Evolutionary conservation across 2,113 vertebrate genomes (phyloP), one percentile per base, ranked within the genome.

Genomic region (Brachionichthys hirsutus): DNA sequence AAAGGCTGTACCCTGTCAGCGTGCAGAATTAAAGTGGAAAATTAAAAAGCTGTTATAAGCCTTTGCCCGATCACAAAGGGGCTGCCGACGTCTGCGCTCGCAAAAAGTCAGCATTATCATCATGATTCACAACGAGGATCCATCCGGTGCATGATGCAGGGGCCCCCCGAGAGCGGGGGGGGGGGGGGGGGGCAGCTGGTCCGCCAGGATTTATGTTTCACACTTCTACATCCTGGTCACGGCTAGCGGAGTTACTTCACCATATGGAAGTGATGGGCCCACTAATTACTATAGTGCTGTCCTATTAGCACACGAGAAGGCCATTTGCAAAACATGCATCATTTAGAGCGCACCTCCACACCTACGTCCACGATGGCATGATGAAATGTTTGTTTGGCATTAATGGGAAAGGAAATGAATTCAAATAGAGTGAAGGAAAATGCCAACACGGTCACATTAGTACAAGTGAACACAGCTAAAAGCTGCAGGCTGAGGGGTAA

Each of bases 201-300:
- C 65, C 15, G 48, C 49, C 60, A 42, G 46, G 63, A 78, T 88
- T 77, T 73, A 81, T 72, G 77, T 19, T 45, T 41, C 68, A 48
- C 67, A 35, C 73, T 55, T 75, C 49, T 42, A 79, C 62, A 71
- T 71, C 73, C 74, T 62, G 71, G 75, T 80, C 72, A 81, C 78
- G 73, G 52, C 58, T 50, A 62, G 61, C 42, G 13, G 42, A 79
- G 70, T 78, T 59, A 42, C 67, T 78, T 67, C 54, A 70, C 80
- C 75, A 82, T 81, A 85, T 77, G 77, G 83, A 79, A 78, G 53
- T 56, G 72, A 86, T 83, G 75, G 78, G 54, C 66, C 67, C 46
- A 62, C 72, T 90, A 85, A 91, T 87, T 66, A 88, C 82, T 59
- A 59, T 75, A 85, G 75, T 57, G 62, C 63, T 73, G 69, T 78